These are phyloP conservation scores for Lacanobia oleracea DNA, from an alignment of 2,888 invertebrate genomes.

Conservation along the genomic window DNA sequence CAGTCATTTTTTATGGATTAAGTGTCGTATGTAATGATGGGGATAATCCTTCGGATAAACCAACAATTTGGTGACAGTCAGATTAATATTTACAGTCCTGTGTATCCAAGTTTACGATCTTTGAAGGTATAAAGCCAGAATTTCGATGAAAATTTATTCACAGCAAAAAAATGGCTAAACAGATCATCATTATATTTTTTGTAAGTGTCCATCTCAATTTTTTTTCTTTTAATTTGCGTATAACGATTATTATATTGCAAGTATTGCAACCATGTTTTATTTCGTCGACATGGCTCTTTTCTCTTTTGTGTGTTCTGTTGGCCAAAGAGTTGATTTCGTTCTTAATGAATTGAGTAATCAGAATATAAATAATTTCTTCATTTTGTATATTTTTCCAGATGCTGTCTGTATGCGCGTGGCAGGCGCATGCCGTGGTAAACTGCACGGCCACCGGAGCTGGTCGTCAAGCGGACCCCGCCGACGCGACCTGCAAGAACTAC, in stretches of 20 bases:
- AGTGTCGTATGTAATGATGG: constrained; percentile 2
- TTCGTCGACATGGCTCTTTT: neutral
- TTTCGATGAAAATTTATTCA: constrained; percentile 31
- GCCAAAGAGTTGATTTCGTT: neutral
- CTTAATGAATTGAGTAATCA: neutral
- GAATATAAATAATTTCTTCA: neutral
- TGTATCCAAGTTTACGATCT: constrained; percentile 52
- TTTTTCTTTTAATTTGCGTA: neutral
- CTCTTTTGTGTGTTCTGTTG: neutral
- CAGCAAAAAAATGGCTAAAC: constrained; percentile 51
- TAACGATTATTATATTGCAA: neutral
- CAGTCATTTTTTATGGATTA: constrained; percentile 25
- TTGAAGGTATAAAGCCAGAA: constrained; percentile 54
- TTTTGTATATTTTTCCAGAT: constrained; percentile 54
- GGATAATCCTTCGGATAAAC: constrained; percentile 47
- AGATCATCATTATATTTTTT: constrained; percentile 49
- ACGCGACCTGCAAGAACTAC: constrained; percentile 84
- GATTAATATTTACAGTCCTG: constrained; percentile 42
- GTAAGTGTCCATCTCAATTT: constrained; percentile 40
- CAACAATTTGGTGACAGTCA: constrained; percentile 33
- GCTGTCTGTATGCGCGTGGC: constrained; percentile 66
- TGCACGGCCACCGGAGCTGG: constrained; percentile 79
- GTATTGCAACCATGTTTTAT: neutral
- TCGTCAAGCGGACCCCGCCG: constrained; percentile 79
- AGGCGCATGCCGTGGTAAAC: constrained; percentile 74